These are phyloP conservation scores for Beroe ovata DNA, from an alignment of 37 sponge, comb jelly and placozoan species.

Conservation along the genomic window DNA sequence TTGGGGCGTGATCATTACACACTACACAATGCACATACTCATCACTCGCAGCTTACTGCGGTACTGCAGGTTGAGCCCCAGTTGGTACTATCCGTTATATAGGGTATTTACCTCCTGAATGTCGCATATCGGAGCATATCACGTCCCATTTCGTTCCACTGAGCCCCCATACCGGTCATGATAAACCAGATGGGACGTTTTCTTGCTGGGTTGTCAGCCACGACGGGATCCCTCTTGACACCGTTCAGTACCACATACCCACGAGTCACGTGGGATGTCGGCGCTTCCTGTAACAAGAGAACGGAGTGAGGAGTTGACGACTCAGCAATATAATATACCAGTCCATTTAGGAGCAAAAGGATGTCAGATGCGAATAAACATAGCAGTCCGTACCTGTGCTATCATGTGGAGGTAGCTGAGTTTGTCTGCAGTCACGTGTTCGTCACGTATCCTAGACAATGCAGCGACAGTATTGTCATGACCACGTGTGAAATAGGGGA, in stretches of 20 bases:
- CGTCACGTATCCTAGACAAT: constrained; percentile 16
- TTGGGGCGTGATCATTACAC: too few species aligned
- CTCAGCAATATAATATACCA: too few species aligned
- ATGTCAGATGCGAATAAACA: too few species aligned
- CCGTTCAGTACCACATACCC: constrained; percentile 59
- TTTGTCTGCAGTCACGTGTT: constrained; percentile 40
- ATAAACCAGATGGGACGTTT: constrained; percentile 68
- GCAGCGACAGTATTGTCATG: background rate
- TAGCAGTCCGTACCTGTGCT: constrained; percentile 45
- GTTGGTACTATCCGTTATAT: too few species aligned
- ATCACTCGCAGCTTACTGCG: too few species aligned
- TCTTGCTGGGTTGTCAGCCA: constrained; percentile 30
- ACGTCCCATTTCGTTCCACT: constrained; percentile 71
- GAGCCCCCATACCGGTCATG: constrained; percentile 71
- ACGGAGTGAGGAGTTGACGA: too few species aligned
- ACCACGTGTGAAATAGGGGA: constrained; percentile 23
- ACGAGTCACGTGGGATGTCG: constrained; percentile 14
- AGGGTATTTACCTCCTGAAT: constrained; percentile 57
- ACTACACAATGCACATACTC: too few species aligned
- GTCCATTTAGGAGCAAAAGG: too few species aligned
- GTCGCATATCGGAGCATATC: constrained; percentile 68
- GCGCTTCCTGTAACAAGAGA: too few species aligned
- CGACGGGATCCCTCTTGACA: constrained; percentile 43
- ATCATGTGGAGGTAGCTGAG: constrained; percentile 68
- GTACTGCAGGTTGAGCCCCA: too few species aligned